These are phyloP conservation scores for Dicyrtoma fusca DNA, from an alignment of 2,888 invertebrate species.

Conservation along the genomic window DNA sequence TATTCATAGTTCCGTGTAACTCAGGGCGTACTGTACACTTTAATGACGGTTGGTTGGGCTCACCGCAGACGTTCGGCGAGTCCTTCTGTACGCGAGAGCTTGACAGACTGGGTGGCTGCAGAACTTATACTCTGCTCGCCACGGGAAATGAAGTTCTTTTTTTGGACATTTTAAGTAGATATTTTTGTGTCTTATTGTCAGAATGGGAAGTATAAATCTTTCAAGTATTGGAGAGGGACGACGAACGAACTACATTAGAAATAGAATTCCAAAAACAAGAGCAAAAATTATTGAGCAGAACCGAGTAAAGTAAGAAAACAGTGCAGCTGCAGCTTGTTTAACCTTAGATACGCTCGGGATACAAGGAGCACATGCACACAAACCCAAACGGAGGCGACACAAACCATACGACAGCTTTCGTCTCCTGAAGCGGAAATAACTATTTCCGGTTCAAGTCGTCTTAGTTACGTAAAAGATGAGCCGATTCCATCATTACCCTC, in stretches of 20 bases:
- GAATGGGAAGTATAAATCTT: not conserved
- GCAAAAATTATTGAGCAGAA: not conserved
- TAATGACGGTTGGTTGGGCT: too few relatives aligned
- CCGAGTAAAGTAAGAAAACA: conserved; percentile 1
- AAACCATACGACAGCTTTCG: not conserved
- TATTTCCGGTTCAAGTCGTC: conserved; percentile 39
- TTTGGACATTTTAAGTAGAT: not conserved
- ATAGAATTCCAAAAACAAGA: too few relatives aligned
- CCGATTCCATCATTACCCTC: not conserved
- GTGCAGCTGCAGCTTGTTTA: not conserved
- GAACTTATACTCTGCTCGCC: too few relatives aligned
- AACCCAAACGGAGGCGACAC: conserved; percentile 1
- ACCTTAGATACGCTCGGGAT: not conserved
- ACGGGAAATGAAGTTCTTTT: not conserved
- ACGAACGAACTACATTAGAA: not conserved
- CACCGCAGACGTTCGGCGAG: too few relatives aligned
- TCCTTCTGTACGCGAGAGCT: too few relatives aligned
- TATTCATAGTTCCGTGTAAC: too few relatives aligned
- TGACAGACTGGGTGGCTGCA: too few relatives aligned
- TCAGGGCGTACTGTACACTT: too few relatives aligned
- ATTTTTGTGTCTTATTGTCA: not conserved
- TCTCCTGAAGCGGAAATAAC: conserved; percentile 46
- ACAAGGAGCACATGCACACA: not conserved
- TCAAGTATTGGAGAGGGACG: not conserved
- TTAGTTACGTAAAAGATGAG: not conserved